Conservation (phyloP, 2,888 invertebrate genomes). For the Hypomecis punctinalis region DNA sequence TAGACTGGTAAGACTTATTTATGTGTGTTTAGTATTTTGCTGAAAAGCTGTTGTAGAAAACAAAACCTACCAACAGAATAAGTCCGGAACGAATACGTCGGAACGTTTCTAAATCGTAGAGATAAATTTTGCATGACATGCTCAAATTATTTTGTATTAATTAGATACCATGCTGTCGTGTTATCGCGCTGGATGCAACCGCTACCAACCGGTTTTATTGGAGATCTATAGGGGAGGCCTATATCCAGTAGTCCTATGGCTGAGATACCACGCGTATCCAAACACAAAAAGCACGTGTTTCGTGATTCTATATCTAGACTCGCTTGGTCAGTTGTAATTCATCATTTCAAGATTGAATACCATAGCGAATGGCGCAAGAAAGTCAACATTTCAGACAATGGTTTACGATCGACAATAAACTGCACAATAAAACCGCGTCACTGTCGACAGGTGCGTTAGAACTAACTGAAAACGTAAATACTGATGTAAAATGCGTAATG, state of each 20-base stretch:
- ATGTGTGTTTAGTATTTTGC: constrained; percentile 1
- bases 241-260: no score
- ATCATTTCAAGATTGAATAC: constrained; percentile 33
- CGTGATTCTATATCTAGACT: constrained; percentile 17
- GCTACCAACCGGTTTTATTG: no score
- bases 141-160: neutral
- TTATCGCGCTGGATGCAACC: no score
- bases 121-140: neutral
- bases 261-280: neutral
- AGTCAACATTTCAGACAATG: constrained; percentile 59
- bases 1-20: neutral
- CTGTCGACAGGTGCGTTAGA: constrained; percentile 60
- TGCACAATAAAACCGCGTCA: constrained; percentile 65
- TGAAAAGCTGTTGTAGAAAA: neutral
- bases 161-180: no score
- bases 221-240: no score
- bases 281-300: constrained; percentile 9
- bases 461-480: constrained; percentile 57
- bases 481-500: constrained; percentile 50
- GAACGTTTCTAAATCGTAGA: no score
- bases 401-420: constrained; percentile 74
- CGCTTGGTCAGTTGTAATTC: constrained; percentile 20
- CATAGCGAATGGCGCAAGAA: constrained; percentile 46
- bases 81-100: no score
- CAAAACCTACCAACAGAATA: neutral